Evolutionary conservation across 35 echinoderm and acorn worm species (phyloP), one percentile per base, ranked within the genome.

Genomic region (Holothuria glaberrima): DNA sequence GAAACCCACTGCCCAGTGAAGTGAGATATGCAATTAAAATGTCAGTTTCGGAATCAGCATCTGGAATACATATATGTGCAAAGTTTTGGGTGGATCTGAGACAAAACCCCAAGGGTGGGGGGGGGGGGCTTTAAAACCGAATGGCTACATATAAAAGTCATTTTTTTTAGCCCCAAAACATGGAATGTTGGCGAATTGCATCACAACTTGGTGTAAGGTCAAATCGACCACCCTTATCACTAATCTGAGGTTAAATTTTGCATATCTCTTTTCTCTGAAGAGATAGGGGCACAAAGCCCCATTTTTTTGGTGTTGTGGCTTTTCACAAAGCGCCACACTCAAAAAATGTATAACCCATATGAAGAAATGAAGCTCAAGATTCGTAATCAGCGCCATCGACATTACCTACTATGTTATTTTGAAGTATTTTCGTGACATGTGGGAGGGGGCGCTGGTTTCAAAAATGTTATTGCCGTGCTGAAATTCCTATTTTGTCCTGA

Each of bases 21-120:
- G 66, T 69, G 66, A 69, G 66, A 27, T 69, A 69, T 69, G 66
- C n/a, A 69, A 27, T 69, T 69, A 69, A 54, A 69, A 33, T 69
- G 66, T 21, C 25, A 27, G 6, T 69, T 69, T 69, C 31, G 24
- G 25, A 69, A 27, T 69, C 66, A 69, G 66, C 66, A 21, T 69
- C 7, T 69, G 22, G 25, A 69, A 69, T 69, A 0, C 66, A 69
- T 69, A 69, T 69, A 21, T 69, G 25, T 69, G 66, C 24, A 69
- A 69, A 28, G 66, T 69, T 69, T 25, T 27, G 66, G 66, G 66
- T 17, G 12, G 66, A 69, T 69, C 66, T 69, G 25, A 69, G 66
- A 33, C 6, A 27, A 0, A 17, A 33, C 66, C 66, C 20, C 66
- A 27, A 66, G 28, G 28, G 4, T 29, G 21, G n/a, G n/a, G n/a